Evolutionary conservation across 1,140 invertebrate genomes (phyloP), one percentile per base, ranked within the genome.

Genomic region (Chelonus insularis): DNA sequence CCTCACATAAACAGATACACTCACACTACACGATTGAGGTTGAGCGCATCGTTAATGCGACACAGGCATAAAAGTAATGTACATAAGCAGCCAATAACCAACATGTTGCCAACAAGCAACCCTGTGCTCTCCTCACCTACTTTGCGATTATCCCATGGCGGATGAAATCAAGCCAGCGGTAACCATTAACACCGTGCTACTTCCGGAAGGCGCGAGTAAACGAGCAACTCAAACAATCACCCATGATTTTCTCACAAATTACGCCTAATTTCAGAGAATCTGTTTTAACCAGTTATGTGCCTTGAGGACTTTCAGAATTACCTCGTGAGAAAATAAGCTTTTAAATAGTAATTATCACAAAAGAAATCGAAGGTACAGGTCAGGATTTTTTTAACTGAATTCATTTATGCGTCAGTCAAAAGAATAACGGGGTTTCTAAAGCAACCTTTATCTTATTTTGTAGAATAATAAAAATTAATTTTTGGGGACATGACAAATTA

Each of bases 161-260:
- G 6, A 21, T 12, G 34, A 57, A 64, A 64, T 60, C 23, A 29
- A 60, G 57, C 23, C 25, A 63, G 48, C 48, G 37, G 63, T 57
- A 47, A 47, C 62, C 32, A 70, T 73, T 74, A 72, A 71, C 50
- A 45, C 64, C 62, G 72, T 75, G 64, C 73, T 60, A 75, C 73
- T 72, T 75, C 65, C 71, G 23, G 41, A 41, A 62, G 45, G 59
- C 62, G 61, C 63, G 16, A 48, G n/a, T 36, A 57, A 32, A 20
- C 9, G 32, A 37, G 18, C 8, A 11, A 52, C 14, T 25, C 2
- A 55, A 55, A 55, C 34, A 55, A 55, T 55, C 18, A 39, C 16
- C 34, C 6, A 11, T 39, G 2, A 39, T 55, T 55, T 39, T 55
- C 52, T 39, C 52, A 55, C 52, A 29, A 29, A 55, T 55, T 55